Base-by-base conservation (phyloP, 2,797 vertebrate species). In the Toxotes lorentzi region DNA sequence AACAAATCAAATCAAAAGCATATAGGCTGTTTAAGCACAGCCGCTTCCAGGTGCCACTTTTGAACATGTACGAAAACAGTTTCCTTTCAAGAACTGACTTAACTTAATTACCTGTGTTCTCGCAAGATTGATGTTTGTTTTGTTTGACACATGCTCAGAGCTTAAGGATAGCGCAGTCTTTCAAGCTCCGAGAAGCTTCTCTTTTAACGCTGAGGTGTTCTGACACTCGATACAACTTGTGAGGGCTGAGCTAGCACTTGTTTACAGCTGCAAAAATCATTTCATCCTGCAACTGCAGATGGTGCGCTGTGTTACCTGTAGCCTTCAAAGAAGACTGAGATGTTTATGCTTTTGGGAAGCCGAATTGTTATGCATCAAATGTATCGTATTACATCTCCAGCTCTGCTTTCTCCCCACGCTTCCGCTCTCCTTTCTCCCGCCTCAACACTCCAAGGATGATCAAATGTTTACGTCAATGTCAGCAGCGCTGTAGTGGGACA, bases 391-490 rank as follows among this genome's bases (percentile, higher is more conserved):
- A 75, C 76, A 73, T 53, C 60, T 53, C 35, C 21, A n/a, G 21
- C 60, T 74, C 32, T 16, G 58, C 81, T 80, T 76, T 72, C 57
- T n/a, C 43, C 21, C 34, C 71, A 63, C n/a, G 7, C 65, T 43
- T 45, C 38, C 12, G 9, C 58, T 70, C 67, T 74, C 62, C 5
- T 66, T 61, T 70, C 70, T 54, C 53, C 56, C n/a, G 30, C 72
- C 45, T 71, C 40, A 21, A 67, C 71, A 76, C 83, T 69, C 56
- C 21, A 47, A 69, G 68, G 62, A 86, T 81, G 86, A 90, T 90
- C 74, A 85, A 79, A 83, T 84, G 85, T 90, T 91, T 83, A 47
- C 41, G 27, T 89, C 84, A 73, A 30, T 86, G 82, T 81, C 83
- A 73, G 82, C 73, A 48, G 13, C 60, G 17, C 73, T 67, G 84